Base-by-base conservation (phyloP, 2,797 vertebrate species). In the Enteromius argenteus region DNA sequence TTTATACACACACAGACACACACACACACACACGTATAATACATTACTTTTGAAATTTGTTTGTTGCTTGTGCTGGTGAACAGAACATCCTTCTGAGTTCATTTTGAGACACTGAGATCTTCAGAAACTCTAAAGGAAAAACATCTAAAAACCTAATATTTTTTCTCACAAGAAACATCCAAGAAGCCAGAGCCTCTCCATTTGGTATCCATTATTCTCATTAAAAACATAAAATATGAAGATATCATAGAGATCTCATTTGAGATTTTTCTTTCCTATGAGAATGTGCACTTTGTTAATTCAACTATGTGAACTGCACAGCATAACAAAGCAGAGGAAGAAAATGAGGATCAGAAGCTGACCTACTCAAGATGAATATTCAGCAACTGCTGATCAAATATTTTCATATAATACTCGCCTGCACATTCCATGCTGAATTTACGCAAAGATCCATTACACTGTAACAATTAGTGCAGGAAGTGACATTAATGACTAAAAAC, bases 341-440 rank as follows among this genome's bases (percentile, higher is more conserved):
- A 35, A 67, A 30, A 77, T 60, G 39, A 69, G 46, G 68, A 62
- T 39, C 66, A 77, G 5, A 76, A 58, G 6, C 44, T 79, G 60
- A 79, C 60, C 27, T 35, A 79, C 60, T 79, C 77, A 32, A 46
- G 30, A 66, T 1, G 11, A 13, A 79, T 35, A 66, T n/a, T 49
- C 17, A 66, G 11, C 27, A 10, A 8, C 60, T 44, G 19, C 17
- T 64, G 5, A 66, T 49, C 5, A 79, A 35, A 35, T 79, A 66
- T 67, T n/a, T 67, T 19, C 11, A 66, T 51, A 15, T 23, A 51
- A 51, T 46, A 17, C 6, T 67, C 3, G 3, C 21, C 62, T 35
- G 19, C 30, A 67, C 10, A 37, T 35, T 35, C n/a, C 44, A 79
- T 35, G 3, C 2, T 8, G 10, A 32, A 77, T 44, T 19, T 62